phyloP scores from a whole-genome alignment of 1,140 invertebrate species.

The Kradibia gibbosae region DNA sequence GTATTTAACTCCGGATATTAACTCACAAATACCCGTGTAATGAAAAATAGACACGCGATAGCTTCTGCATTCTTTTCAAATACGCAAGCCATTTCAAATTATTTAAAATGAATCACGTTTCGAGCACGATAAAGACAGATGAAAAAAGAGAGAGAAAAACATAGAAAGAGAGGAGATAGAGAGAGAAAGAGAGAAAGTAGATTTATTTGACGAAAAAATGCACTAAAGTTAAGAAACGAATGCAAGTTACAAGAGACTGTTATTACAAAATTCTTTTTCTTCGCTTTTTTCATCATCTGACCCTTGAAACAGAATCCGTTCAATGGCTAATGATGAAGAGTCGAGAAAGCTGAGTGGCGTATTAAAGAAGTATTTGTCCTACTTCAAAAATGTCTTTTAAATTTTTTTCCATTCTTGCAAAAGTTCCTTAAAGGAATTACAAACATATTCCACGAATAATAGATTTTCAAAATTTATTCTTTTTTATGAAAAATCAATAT shows the following conservation, averaged over 20 bases:
- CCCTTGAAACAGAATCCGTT: conserved; percentile 11
- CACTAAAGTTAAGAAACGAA: conserved; percentile 26
- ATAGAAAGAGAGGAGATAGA: not conserved
- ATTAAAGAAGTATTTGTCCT: conserved; percentile 8
- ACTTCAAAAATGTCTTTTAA: conserved; percentile 25
- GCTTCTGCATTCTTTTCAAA: not conserved
- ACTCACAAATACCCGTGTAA: conserved; percentile 3
- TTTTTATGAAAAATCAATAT: too few relatives aligned
- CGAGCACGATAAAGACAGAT: too few relatives aligned
- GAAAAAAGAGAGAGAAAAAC: too few relatives aligned
- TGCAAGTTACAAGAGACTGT: not conserved
- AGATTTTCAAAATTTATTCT: not conserved
- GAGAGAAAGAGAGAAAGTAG: not conserved
- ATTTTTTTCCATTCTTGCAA: not conserved
- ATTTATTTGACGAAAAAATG: not conserved
- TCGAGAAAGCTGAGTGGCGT: not conserved
- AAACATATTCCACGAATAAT: not conserved
- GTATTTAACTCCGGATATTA: not conserved
- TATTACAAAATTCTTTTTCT: conserved; percentile 41
- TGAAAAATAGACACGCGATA: not conserved
- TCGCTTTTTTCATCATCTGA: not conserved
- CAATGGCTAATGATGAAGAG: conserved; percentile 8
- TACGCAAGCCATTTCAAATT: conserved; percentile 16
- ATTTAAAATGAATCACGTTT: conserved; percentile 23
- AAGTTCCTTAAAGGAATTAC: not conserved